Evolutionary conservation across 2,113 vertebrate species (phyloP).

Genomic region (Percina caprodes): DNA sequence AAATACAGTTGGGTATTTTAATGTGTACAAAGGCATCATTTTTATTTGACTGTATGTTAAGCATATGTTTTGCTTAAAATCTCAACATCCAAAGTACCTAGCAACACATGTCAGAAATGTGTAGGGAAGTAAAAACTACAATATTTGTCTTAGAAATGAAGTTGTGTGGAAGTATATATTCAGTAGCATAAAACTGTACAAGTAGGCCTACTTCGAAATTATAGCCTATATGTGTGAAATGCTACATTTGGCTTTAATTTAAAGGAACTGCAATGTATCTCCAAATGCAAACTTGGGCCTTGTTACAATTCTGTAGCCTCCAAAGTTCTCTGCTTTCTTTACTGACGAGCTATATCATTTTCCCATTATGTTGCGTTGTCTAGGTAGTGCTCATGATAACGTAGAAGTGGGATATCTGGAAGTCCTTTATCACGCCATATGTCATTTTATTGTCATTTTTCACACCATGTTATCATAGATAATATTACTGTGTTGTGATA

Average conservation of each 20-base stretch:
- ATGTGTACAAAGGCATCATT: neutral
- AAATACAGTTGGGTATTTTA: no score
- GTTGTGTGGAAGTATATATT: neutral
- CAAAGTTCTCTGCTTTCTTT: neutral
- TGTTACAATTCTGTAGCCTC: no score
- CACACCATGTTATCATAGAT: neutral
- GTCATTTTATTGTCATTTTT: neutral
- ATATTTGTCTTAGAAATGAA: neutral
- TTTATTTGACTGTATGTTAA: no score
- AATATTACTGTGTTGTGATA: neutral
- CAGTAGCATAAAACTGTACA: neutral
- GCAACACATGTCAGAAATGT: neutral
- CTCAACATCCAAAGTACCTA: neutral
- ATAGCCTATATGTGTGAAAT: no score
- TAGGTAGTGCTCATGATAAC: neutral
- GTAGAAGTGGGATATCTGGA: neutral
- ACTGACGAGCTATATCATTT: neutral
- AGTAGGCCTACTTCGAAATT: no score
- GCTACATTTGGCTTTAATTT: neutral
- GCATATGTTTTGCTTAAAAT: neutral
- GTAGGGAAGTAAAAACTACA: neutral
- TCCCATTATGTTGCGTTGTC: neutral
- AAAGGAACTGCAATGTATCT: neutral
- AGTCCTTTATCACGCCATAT: neutral
- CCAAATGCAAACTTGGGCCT: neutral